Conservation (phyloP, 1,140 invertebrate genomes). For the Triops cancriformis region DNA sequence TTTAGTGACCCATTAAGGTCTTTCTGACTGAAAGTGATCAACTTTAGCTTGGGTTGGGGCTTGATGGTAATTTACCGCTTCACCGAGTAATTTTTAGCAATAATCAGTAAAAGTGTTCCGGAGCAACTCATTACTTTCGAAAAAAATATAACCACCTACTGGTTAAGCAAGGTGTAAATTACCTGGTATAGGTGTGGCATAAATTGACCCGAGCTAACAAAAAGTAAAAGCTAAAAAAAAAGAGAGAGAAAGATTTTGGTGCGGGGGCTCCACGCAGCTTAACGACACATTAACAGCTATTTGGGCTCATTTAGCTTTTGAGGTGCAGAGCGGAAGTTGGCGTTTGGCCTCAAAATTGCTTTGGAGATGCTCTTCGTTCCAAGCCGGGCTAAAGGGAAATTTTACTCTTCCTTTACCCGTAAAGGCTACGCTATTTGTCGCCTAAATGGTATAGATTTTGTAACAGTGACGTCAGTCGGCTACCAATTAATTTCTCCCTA, state of each 20-base stretch:
- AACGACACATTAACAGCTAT: not conserved
- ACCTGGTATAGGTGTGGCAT: not conserved
- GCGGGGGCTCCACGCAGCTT: not conserved
- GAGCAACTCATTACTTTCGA: not conserved
- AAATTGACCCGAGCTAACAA: not conserved
- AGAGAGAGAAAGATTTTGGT: not conserved
- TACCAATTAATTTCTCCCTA: too few species aligned
- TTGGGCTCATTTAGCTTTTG: not conserved
- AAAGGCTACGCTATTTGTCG: not conserved
- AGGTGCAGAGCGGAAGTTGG: not conserved
- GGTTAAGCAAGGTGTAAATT: not conserved
- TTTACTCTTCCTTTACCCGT: not conserved
- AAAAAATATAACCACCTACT: not conserved
- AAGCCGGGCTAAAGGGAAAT: not conserved
- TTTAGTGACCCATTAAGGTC: too few species aligned
- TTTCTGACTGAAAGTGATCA: too few species aligned
- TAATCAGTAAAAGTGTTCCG: too few species aligned
- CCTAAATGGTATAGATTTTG: too few species aligned
- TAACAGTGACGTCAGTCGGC: too few species aligned
- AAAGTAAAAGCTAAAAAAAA: not conserved
- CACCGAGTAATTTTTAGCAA: too few species aligned
- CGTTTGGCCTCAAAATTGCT: conserved; percentile 13
- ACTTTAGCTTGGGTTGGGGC: too few species aligned
- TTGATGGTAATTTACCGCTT: too few species aligned
- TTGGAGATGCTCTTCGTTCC: not conserved